Percentiles rank a stretch among this genome's conserved stretches.
Evolutionary conservation across 1,140 invertebrate species (phyloP).

Genomic region (Drosophila chauvacae): DNA sequence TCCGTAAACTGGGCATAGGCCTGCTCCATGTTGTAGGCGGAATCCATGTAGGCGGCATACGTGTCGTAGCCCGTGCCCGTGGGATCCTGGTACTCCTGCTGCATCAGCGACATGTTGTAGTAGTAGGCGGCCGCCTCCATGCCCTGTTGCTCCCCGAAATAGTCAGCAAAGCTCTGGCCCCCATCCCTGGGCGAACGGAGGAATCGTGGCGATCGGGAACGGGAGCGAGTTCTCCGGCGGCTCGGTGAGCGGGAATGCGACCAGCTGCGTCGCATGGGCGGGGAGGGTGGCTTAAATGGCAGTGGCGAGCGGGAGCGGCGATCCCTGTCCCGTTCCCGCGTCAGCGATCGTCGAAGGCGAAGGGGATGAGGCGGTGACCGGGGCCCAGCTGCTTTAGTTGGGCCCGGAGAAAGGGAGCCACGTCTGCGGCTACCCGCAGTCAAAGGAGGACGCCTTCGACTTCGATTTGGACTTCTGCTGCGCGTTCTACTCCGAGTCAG

Average conservation of each 20-base stretch:
- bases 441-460: conserved; percentile 27
- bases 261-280: conserved; percentile 78
- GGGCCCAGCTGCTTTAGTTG: conserved; percentile 46
- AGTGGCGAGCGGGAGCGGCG: conserved; percentile 72
- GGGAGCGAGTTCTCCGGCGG: conserved; percentile 42
- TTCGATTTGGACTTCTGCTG: conserved; percentile 55
- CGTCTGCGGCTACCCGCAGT: conserved; percentile 31
- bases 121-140: conserved; percentile 66
- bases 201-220: conserved; percentile 29
- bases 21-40: conserved; percentile 66
- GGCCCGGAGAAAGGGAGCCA: conserved; percentile 47
- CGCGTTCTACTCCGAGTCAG: conserved; percentile 59
- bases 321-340: conserved; percentile 55
- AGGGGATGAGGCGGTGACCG: conserved; percentile 59
- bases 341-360: conserved; percentile 54
- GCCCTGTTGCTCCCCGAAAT: conserved; percentile 61
- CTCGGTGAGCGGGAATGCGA: conserved; percentile 49
- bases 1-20: conserved; percentile 69
- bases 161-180: conserved; percentile 33
- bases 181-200: conserved; percentile 25
- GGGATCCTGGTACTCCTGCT: conserved; percentile 52
- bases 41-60: conserved; percentile 71
- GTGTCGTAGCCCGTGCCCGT: conserved; percentile 53
- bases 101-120: conserved; percentile 70
- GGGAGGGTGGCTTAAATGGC: conserved; percentile 79